phyloP scores from a whole-genome alignment of 1,140 invertebrate species.

The Drosophila lini region DNA sequence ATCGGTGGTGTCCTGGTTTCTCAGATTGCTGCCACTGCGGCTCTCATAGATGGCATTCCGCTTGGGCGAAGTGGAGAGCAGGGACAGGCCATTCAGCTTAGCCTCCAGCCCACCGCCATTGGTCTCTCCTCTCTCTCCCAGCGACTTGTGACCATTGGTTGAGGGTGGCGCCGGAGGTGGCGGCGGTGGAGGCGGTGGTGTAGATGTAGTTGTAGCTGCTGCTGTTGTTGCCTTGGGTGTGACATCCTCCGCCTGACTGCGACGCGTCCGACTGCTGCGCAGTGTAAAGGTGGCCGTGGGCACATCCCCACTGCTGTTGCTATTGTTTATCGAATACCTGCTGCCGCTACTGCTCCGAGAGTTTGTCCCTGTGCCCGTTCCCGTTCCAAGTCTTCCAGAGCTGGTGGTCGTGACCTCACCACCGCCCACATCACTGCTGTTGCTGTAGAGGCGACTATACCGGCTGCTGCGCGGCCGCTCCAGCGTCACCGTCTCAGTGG shows the following conservation, averaged over 20 bases:
- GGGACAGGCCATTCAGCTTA: slow-evolving; percentile 63
- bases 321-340: slow-evolving; percentile 56
- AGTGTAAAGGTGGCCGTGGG: slow-evolving; percentile 78
- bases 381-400: slow-evolving; percentile 39
- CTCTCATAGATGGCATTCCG: slow-evolving; percentile 71
- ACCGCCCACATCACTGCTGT: slow-evolving; percentile 45
- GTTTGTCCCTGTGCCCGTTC: slow-evolving; percentile 44
- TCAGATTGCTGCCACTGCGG: slow-evolving; percentile 14
- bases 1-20: slow-evolving; percentile 56
- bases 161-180: neutral
- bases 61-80: slow-evolving; percentile 62
- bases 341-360: slow-evolving; percentile 59
- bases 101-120: slow-evolving; percentile 55
- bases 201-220: neutral
- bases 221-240: neutral
- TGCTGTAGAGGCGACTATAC: slow-evolving; percentile 75
- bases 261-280: slow-evolving; percentile 53
- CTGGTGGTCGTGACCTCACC: neutral
- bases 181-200: slow-evolving; percentile 5
- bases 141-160: slow-evolving; percentile 34
- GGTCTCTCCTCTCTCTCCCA: slow-evolving; percentile 5
- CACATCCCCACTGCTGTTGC: slow-evolving; percentile 71
- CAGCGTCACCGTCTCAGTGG: slow-evolving; percentile 61
- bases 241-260: slow-evolving; percentile 29
- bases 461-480: slow-evolving; percentile 73